A percentile compares a stretch with the other conserved stretches of the same genome.
phyloP scores from a whole-genome alignment of 2,888 invertebrate genomes.

The Sesia bembeciformis region DNA sequence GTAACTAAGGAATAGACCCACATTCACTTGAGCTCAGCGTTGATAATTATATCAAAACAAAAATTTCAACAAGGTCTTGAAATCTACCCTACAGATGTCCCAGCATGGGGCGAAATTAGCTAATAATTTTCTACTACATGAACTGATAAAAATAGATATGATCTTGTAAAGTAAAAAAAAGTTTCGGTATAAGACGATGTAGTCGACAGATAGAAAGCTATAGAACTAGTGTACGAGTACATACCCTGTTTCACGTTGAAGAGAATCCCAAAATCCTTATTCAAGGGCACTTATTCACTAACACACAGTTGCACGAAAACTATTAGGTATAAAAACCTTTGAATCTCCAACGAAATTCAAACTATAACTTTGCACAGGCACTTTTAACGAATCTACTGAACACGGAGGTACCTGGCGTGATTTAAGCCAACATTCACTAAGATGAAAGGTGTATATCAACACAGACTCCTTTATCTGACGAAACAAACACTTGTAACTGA shows the following conservation, averaged over 20 bases:
- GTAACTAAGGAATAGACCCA: too few relatives aligned
- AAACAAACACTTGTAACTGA: constrained; percentile 22
- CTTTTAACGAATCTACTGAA: constrained; percentile 61
- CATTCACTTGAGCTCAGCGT: too few relatives aligned
- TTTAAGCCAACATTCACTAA: constrained; percentile 57
- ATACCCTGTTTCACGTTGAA: constrained; percentile 55
- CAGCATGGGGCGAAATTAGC: too few relatives aligned
- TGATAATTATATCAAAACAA: too few relatives aligned
- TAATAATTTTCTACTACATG: too few relatives aligned
- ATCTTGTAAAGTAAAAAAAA: too few relatives aligned
- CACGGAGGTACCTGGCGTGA: constrained; percentile 59
- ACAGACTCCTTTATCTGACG: constrained; percentile 18
- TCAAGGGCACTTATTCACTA: constrained; percentile 37
- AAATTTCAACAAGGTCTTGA: too few relatives aligned
- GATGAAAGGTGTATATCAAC: constrained; percentile 45
- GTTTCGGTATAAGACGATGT: too few relatives aligned
- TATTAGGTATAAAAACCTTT: constrained; percentile 38
- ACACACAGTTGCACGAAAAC: constrained; percentile 35
- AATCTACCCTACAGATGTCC: too few relatives aligned
- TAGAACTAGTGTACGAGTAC: constrained; percentile 16
- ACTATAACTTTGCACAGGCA: constrained; percentile 61
- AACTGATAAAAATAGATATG: too few relatives aligned
- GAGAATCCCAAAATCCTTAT: constrained; percentile 50
- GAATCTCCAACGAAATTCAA: constrained; percentile 53
- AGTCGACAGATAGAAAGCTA: not conserved